Percentiles rank a stretch among this genome's conserved stretches.
Evolutionary conservation across 2,797 vertebrate species (phyloP).

Genomic region (Chaetophractus vellerosus): DNA sequence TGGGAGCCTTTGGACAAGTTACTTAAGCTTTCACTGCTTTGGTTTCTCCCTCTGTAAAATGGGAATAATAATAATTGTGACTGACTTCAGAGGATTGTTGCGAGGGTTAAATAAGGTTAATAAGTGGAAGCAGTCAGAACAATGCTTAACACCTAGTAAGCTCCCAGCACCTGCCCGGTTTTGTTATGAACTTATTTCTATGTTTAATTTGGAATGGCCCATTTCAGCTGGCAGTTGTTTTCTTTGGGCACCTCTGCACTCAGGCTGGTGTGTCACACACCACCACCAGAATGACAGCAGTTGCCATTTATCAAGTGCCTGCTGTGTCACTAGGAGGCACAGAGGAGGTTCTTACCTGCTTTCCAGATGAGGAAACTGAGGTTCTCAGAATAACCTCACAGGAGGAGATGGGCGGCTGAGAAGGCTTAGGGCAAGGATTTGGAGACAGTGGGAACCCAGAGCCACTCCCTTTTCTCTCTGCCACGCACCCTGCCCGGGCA

Average conservation of each 20-base stretch:
- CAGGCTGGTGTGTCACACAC: not conserved
- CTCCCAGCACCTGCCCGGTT: not conserved
- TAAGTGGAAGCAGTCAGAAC: not conserved
- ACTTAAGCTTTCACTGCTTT: fast-evolving
- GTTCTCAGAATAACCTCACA: not conserved
- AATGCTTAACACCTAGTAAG: not conserved
- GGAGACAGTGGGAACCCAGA: not conserved
- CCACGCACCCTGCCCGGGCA: too few species aligned
- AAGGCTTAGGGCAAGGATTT: not conserved
- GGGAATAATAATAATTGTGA: not conserved
- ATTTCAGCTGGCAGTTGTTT: not conserved
- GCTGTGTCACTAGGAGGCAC: not conserved
- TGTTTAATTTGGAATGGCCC: not conserved
- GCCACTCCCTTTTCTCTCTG: not conserved
- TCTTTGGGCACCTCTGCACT: not conserved
- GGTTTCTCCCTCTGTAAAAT: not conserved
- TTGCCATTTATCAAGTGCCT: not conserved
- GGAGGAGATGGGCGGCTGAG: not conserved
- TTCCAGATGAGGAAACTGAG: not conserved
- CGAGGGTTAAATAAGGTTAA: not conserved
- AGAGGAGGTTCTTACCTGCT: fast-evolving
- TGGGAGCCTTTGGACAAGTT: not conserved
- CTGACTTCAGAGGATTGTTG: too few species aligned
- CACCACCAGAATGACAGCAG: not conserved
- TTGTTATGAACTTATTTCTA: not conserved